Base-by-base conservation (phyloP, 2,888 invertebrate genomes). In the Lasioglossum morio region DNA sequence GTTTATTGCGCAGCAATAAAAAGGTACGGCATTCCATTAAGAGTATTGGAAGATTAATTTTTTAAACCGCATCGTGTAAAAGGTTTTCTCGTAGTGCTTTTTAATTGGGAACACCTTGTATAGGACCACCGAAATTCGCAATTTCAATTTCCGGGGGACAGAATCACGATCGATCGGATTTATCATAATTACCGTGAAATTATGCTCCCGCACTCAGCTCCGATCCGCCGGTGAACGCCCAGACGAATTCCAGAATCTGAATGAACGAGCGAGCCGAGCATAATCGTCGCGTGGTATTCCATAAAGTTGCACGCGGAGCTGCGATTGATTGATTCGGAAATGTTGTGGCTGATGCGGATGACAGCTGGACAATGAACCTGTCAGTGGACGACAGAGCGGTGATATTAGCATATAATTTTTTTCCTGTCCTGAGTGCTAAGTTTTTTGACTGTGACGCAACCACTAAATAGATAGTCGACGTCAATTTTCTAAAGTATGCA, bases 291-390 rank as follows among this genome's bases (percentile, higher is more conserved):
- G 73, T 43, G 53, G 46, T 69, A 48, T 80, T 75, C 80, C 72
- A 72, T 79, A 72, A 79, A 83, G 74, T 66, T 63, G 75, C 48
- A 37, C 53, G 76, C 30, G 19, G 81, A 60, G 77, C 84, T 87
- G 84, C 80, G 63, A 84, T 82, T 87, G 87, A 87, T 87, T 84
- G 87, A 87, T 87, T 80, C 74, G 79, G 77, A 75, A 87, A 84
- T 87, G 84, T 87, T 84, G 84, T 78, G 81, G 77, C 79, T 57
- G 63, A 57, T 87, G 87, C 78, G 75, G 34, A 70, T 82, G 87
- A 84, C 87, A 84, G 87, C 69, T 84, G 79, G 81, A 82, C 87
- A 87, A 87, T 84, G 84, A 87, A 79, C 84, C 72, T 79, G 87
- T 78, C 84, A 75, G 63, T 37, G 72, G 69, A 77, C 72, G 30